A percentile compares a stretch with the other conserved stretches of the same genome.
Conservation (phyloP, 1,140 invertebrate genomes). For the Anagrus nilaparvatae region DNA sequence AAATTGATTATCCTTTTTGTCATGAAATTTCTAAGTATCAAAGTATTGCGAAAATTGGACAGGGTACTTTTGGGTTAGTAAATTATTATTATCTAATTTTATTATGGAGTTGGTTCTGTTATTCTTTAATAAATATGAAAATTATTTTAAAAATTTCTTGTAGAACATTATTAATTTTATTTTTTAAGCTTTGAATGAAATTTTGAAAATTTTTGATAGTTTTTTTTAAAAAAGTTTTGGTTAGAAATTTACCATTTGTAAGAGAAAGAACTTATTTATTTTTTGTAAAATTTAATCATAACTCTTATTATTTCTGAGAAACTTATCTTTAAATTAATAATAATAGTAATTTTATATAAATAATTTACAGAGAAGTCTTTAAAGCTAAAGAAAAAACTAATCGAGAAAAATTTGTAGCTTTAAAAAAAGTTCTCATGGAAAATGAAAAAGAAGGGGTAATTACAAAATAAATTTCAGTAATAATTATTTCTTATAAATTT, state of each 20-base stretch:
- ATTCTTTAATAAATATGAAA: too few species aligned
- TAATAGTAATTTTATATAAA: slow-evolving; percentile 13
- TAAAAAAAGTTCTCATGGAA: slow-evolving; percentile 99
- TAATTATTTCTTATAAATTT: not conserved
- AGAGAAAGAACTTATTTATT: too few species aligned
- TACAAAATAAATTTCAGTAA: slow-evolving; percentile 19
- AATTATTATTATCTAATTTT: not conserved
- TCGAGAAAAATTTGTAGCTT: slow-evolving; percentile 85
- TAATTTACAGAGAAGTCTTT: slow-evolving; percentile 81
- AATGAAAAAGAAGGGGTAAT: slow-evolving; percentile 98
- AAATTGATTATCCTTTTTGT: slow-evolving; percentile 83
- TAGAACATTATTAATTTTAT: too few species aligned
- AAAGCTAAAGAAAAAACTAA: slow-evolving; percentile 84
- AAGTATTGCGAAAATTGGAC: slow-evolving; percentile 95
- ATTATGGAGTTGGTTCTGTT: too few species aligned
- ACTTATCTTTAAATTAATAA: too few species aligned
- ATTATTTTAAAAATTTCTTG: too few species aligned
- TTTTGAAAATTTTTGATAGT: too few species aligned
- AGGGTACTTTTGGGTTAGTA: slow-evolving; percentile 90
- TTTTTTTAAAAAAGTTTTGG: too few species aligned
- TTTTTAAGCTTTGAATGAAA: too few species aligned
- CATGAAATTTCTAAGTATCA: slow-evolving; percentile 92
- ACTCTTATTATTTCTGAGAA: too few species aligned
- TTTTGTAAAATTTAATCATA: too few species aligned
- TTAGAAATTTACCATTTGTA: too few species aligned